Evolutionary conservation across 2,113 vertebrate genomes (phyloP).

Genomic region (Noturus placidus): DNA sequence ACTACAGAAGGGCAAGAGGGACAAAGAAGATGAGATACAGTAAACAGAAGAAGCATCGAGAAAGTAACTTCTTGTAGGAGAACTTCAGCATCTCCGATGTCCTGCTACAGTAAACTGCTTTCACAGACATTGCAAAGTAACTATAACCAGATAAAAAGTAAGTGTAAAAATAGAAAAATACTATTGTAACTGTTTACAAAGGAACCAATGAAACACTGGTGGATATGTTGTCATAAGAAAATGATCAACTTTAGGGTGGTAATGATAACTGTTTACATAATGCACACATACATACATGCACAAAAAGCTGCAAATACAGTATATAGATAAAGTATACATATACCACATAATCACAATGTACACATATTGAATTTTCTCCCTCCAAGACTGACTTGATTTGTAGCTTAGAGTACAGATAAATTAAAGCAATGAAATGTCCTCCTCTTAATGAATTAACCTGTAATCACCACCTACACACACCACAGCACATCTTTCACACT

Average conservation of each 20-base stretch:
- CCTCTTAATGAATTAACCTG: constrained; percentile 6
- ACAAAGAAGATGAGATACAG: background rate
- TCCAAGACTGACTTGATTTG: background rate
- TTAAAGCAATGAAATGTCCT: background rate
- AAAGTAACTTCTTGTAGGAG: background rate
- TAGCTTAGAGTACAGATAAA: background rate
- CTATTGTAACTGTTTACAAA: background rate
- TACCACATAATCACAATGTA: background rate
- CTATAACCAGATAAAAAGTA: background rate
- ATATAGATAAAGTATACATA: background rate
- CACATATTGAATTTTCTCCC: background rate
- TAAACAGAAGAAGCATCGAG: background rate
- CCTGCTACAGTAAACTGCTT: background rate
- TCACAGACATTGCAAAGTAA: background rate
- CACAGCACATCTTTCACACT: constrained; percentile 9
- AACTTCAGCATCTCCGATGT: background rate
- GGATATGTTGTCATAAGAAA: background rate
- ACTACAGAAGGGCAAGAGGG: background rate
- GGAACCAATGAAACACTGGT: background rate
- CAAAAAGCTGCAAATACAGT: background rate
- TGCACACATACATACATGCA: background rate
- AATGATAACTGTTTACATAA: background rate
- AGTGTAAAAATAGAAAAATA: background rate
- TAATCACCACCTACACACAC: constrained; percentile 34
- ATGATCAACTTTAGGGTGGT: background rate